Conservation (phyloP, 2,888 invertebrate genomes). For the Heliconius ismenius region DNA sequence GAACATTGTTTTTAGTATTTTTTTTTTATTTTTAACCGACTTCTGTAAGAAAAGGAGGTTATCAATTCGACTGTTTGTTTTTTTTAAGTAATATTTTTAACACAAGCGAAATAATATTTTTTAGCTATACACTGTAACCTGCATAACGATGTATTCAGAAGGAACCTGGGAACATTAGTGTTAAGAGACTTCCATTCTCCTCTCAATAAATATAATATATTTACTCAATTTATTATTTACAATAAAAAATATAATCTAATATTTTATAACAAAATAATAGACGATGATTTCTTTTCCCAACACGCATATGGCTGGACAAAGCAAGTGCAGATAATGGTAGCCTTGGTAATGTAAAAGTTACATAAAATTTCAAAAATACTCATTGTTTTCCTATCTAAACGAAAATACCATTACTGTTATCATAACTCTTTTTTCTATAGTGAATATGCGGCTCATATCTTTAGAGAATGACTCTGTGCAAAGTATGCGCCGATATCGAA, state of each 20-base stretch:
- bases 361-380: slow-evolving; percentile 49
- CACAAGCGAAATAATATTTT: neutral
- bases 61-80: too few species aligned
- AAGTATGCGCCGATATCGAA: neutral
- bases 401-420: slow-evolving; percentile 51
- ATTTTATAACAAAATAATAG: neutral
- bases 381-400: slow-evolving; percentile 54
- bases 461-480: slow-evolving; percentile 14
- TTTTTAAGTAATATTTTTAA: neutral
- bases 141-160: too few species aligned
- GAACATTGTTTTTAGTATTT: neutral
- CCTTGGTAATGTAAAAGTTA: slow-evolving; percentile 48
- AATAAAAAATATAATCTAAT: neutral
- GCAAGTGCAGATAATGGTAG: slow-evolving; percentile 20
- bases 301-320: neutral
- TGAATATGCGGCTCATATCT: slow-evolving; percentile 2
- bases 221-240: neutral
- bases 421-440: slow-evolving; percentile 10
- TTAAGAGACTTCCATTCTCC: too few species aligned
- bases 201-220: neutral
- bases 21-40: neutral
- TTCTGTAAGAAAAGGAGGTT: too few species aligned
- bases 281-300: neutral
- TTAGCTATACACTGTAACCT: too few species aligned
- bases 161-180: too few species aligned